A percentile compares a stretch with the other conserved stretches of the same genome.
Conservation (phyloP, 2,888 invertebrate species). For the Tachystola acroxantha region DNA sequence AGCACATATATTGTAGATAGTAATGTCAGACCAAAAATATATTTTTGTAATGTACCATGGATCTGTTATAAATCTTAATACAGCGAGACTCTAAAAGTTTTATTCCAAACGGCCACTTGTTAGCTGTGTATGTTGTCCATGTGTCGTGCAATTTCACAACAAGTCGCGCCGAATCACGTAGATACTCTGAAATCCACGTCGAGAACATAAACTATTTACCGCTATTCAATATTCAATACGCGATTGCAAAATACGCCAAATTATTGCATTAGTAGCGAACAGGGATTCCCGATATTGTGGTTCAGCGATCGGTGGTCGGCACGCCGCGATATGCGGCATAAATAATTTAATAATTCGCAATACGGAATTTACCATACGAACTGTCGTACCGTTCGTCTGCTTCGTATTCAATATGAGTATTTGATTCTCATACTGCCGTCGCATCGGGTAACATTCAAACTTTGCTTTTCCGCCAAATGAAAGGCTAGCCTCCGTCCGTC, state of each 20-base stretch:
- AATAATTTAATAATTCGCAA: constrained; percentile 79
- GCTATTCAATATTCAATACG: constrained; percentile 77
- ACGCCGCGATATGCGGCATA: constrained; percentile 73
- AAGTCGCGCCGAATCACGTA: constrained; percentile 64
- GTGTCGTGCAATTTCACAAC: constrained; percentile 69
- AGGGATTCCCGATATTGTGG: constrained; percentile 78
- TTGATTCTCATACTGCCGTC: constrained; percentile 76
- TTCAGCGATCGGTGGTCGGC: constrained; percentile 67
- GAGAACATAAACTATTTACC: constrained; percentile 76
- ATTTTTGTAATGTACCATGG: constrained; percentile 39
- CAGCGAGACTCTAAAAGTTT: constrained; percentile 59
- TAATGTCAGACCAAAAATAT: not conserved
- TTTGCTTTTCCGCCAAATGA: constrained; percentile 44
- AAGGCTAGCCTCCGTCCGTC: constrained; percentile 42
- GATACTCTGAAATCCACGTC: constrained; percentile 70
- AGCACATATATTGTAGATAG: no score
- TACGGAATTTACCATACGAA: constrained; percentile 76
- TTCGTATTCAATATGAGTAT: constrained; percentile 78
- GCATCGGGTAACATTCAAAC: constrained; percentile 66
- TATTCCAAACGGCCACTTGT: constrained; percentile 64
- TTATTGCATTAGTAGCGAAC: constrained; percentile 77
- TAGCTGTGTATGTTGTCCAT: constrained; percentile 57
- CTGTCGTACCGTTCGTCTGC: constrained; percentile 72
- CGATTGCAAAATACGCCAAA: constrained; percentile 78
- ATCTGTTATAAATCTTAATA: constrained; percentile 60